These are phyloP conservation scores for Hirtodrosophila confusa DNA, from an alignment of 2,888 invertebrate genomes.

Conservation along the genomic window DNA sequence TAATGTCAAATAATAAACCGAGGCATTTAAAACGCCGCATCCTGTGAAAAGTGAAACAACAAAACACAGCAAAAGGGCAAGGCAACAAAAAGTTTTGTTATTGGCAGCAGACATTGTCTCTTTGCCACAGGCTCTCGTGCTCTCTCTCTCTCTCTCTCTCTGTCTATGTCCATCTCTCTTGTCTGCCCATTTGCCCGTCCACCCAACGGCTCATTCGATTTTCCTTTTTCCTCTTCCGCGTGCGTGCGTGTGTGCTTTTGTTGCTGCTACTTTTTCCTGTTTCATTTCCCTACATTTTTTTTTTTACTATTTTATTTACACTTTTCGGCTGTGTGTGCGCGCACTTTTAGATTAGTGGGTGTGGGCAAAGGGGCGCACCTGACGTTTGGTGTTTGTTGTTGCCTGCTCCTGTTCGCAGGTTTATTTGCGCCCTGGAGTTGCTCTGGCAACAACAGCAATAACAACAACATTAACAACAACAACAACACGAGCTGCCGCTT, in stretches of 20 bases:
- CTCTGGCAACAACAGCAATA: slow-evolving; percentile 55
- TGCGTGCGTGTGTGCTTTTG: slow-evolving; percentile 44
- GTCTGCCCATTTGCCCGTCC: slow-evolving; percentile 8
- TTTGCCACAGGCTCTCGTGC: slow-evolving; percentile 43
- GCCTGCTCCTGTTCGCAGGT: slow-evolving; percentile 45
- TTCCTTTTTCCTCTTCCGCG: slow-evolving; percentile 55
- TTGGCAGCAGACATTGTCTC: slow-evolving; percentile 46
- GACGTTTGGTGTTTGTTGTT: slow-evolving; percentile 19
- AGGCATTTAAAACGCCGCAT: slow-evolving; percentile 64
- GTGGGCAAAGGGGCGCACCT: slow-evolving; percentile 45
- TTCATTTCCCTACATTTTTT: slow-evolving; percentile 53
- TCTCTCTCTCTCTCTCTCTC: slow-evolving; percentile 21
- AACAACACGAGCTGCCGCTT: slow-evolving; percentile 17
- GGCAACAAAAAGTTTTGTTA: slow-evolving; percentile 67
- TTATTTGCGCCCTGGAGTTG: slow-evolving; percentile 45
- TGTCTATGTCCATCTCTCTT: slow-evolving; percentile 12
- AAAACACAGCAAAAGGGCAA: slow-evolving; percentile 52
- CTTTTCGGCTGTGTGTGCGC: slow-evolving; percentile 44
- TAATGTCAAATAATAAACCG: slow-evolving; percentile 8
- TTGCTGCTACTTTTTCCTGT: slow-evolving; percentile 52
- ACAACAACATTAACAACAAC: slow-evolving; percentile 22
- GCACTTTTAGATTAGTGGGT: slow-evolving; percentile 11
- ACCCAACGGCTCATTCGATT: slow-evolving; percentile 56
- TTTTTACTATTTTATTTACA: slow-evolving; percentile 67
- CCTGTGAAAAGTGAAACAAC: slow-evolving; percentile 68